These are phyloP conservation scores for Siderastrea radians DNA, from an alignment of 92 coral and sea anemone genomes.

Conservation along the genomic window DNA sequence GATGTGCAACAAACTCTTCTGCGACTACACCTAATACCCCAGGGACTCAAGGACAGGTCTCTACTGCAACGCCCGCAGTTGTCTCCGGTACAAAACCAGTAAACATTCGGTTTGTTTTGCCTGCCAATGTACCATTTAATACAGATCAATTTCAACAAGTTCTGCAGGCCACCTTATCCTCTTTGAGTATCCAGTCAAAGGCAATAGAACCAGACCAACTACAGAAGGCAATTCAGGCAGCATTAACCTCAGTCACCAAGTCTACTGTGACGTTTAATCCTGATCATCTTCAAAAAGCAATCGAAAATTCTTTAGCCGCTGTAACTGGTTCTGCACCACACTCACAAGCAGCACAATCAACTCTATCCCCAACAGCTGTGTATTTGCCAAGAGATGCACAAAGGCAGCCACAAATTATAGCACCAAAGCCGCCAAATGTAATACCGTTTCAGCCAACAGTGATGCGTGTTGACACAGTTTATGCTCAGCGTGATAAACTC, in stretches of 20 bases:
- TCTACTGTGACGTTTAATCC: conserved; percentile 19
- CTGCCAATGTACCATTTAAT: conserved; percentile 38
- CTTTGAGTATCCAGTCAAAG: conserved; percentile 10
- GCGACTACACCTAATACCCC: not conserved
- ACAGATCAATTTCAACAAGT: conserved; percentile 29
- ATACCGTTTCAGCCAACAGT: not conserved
- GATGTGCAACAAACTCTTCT: not conserved
- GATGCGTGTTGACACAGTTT: not conserved
- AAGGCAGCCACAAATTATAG: conserved; percentile 10
- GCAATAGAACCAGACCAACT: conserved; percentile 27
- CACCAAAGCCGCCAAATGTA: not conserved
- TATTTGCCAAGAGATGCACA: not conserved
- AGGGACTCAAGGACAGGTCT: not conserved
- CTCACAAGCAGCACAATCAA: not conserved
- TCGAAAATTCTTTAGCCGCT: conserved; percentile 9
- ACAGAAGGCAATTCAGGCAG: conserved; percentile 38
- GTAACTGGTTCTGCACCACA: not conserved
- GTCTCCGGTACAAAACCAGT: conserved; percentile 7
- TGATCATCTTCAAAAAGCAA: conserved; percentile 25
- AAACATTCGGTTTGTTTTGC: conserved; percentile 41
- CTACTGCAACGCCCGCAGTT: not conserved
- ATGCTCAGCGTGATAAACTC: not conserved
- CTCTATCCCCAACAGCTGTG: not conserved
- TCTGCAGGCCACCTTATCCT: conserved; percentile 41
- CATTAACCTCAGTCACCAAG: conserved; percentile 22